Conservation (phyloP, 2,113 vertebrate genomes). For the Corythornis vintsioides region DNA sequence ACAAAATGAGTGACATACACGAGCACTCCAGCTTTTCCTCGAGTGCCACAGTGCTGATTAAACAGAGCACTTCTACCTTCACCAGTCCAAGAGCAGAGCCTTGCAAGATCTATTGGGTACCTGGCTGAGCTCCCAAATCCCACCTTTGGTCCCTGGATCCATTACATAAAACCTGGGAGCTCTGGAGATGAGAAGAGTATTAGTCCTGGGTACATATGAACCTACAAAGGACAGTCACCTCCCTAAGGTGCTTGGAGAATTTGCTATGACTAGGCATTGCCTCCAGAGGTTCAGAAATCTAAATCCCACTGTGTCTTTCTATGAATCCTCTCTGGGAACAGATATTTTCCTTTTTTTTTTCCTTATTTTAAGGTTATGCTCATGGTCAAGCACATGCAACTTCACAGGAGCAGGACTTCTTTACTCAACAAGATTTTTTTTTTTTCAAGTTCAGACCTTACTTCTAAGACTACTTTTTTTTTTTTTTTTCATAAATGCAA, state of each 20-base stretch:
- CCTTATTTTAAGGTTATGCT: background rate
- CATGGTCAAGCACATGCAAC: background rate
- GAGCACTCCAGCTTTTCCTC: conserved; percentile 39
- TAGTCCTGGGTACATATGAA: background rate
- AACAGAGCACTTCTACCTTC: conserved; percentile 28
- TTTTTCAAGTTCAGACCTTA: background rate
- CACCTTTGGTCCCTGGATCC: background rate
- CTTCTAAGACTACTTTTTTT: accelerated
- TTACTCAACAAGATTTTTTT: background rate
- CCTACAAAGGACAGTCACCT: background rate
- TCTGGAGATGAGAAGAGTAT: background rate
- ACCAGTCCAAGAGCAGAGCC: background rate
- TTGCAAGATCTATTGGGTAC: conserved; percentile 13
- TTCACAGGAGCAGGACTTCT: background rate
- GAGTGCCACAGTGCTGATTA: conserved; percentile 38
- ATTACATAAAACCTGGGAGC: background rate
- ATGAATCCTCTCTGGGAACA: background rate
- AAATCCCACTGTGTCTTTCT: background rate
- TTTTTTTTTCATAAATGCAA: background rate
- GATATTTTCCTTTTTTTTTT: background rate
- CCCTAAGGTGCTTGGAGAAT: background rate
- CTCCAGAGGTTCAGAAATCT: background rate
- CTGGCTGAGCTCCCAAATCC: conserved; percentile 10
- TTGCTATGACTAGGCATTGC: background rate
- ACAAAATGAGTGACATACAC: conserved; percentile 26